These are phyloP conservation scores for Dendrocincla tyrannina DNA, from an alignment of 2,797 vertebrate genomes.

Conservation along the genomic window DNA sequence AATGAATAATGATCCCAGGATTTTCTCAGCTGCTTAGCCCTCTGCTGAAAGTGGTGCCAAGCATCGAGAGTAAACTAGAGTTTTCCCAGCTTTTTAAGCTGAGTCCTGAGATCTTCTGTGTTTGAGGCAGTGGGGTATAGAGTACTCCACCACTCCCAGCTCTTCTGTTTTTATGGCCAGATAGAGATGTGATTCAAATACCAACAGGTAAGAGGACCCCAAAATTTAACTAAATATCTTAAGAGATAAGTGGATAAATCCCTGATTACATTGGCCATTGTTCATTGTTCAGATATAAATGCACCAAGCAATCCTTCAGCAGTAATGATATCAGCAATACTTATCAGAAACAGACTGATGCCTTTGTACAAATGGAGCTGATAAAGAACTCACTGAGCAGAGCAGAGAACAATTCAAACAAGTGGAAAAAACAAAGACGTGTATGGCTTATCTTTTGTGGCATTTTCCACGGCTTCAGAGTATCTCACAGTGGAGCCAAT, in stretches of 20 bases:
- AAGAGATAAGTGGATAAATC: background rate
- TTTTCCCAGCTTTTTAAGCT: background rate
- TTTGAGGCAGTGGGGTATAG: background rate
- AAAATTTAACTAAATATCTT: background rate
- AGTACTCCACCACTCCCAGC: background rate
- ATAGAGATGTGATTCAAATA: background rate
- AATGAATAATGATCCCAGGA: background rate
- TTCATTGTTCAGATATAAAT: slow-evolving; percentile 31
- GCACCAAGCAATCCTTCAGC: background rate
- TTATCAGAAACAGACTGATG: slow-evolving; percentile 39
- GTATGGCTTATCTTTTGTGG: slow-evolving; percentile 40
- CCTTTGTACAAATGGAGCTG: background rate
- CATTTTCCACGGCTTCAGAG: slow-evolving; percentile 56
- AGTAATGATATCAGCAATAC: background rate
- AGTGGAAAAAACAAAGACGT: slow-evolving; percentile 14
- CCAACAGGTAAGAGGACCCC: background rate
- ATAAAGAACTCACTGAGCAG: background rate
- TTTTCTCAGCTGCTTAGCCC: background rate
- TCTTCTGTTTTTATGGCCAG: background rate
- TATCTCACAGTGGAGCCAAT: slow-evolving; percentile 29
- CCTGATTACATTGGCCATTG: background rate
- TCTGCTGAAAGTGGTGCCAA: background rate
- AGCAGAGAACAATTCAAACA: slow-evolving; percentile 7
- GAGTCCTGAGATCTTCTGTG: background rate
- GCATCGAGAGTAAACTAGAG: background rate